Percentiles rank a stretch among this genome's conserved stretches.
These are phyloP conservation scores for Nomia melanderi DNA, from an alignment of 1,140 invertebrate genomes.

Conservation along the genomic window DNA sequence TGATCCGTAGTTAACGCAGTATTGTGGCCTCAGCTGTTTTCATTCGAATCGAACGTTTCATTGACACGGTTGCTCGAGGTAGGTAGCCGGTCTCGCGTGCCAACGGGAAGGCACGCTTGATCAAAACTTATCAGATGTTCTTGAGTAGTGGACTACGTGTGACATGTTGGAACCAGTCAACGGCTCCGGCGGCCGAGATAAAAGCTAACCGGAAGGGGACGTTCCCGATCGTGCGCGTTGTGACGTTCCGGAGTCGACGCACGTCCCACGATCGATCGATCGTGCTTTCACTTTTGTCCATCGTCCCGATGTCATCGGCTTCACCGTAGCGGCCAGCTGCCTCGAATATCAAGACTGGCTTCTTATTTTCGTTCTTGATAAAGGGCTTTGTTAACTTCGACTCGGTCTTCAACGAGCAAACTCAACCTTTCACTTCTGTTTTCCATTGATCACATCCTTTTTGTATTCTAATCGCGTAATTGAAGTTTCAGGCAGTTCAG, in stretches of 20 bases:
- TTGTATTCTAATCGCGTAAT: too few species aligned
- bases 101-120: constrained; percentile 33
- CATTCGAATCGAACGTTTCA: constrained; percentile 21
- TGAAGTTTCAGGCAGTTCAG: too few species aligned
- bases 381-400: background rate
- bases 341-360: constrained; percentile 9
- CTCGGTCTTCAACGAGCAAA: too few species aligned
- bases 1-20: background rate
- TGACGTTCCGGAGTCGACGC: constrained; percentile 53
- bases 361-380: constrained; percentile 16
- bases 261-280: constrained; percentile 55
- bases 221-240: constrained; percentile 53
- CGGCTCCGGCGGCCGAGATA: constrained; percentile 40
- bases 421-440: too few species aligned
- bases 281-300: constrained; percentile 57
- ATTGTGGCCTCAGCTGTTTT: background rate
- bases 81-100: constrained; percentile 17
- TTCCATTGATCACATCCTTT: too few species aligned
- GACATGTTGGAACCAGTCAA: constrained; percentile 43
- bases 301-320: constrained; percentile 38
- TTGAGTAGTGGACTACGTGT: constrained; percentile 33
- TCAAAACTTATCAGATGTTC: constrained; percentile 58
- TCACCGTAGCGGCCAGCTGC: constrained; percentile 6
- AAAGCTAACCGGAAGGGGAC: constrained; percentile 52
- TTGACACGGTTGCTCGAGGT: constrained; percentile 26